These are phyloP conservation scores for Plagodis dolabraria DNA, from an alignment of 2,888 invertebrate species.

Conservation along the genomic window DNA sequence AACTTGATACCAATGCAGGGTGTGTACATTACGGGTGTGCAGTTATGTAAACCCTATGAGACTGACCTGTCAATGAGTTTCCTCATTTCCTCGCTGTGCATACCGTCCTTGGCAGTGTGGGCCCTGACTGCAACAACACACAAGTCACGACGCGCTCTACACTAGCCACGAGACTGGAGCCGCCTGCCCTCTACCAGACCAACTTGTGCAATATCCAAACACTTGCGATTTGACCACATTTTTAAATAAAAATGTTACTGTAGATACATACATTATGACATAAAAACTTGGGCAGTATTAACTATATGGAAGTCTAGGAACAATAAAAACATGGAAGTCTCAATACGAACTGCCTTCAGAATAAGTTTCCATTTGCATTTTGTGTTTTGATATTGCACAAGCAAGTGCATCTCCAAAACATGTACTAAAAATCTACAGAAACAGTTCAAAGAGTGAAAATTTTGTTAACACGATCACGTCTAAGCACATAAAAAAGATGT, in stretches of 20 bases:
- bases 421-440: slow-evolving; percentile 75
- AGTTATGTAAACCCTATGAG: slow-evolving; percentile 54
- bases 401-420: slow-evolving; percentile 58
- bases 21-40: slow-evolving; percentile 32
- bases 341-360: too few relatives aligned
- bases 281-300: too few relatives aligned
- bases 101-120: slow-evolving; percentile 93
- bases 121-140: slow-evolving; percentile 87
- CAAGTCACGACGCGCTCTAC: slow-evolving; percentile 81
- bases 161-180: slow-evolving; percentile 71
- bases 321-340: too few relatives aligned
- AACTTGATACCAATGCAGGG: not conserved
- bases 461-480: slow-evolving; percentile 80
- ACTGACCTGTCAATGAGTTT: slow-evolving; percentile 99
- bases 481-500: slow-evolving; percentile 65
- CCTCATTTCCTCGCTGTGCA: slow-evolving; percentile 98
- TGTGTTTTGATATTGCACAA: slow-evolving; percentile 54
- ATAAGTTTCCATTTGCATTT: too few relatives aligned
- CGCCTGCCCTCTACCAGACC: slow-evolving; percentile 63
- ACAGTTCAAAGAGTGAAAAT: slow-evolving; percentile 62
- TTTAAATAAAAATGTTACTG: too few relatives aligned
- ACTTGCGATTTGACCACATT: not conserved
- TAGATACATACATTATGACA: too few relatives aligned
- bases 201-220: slow-evolving; percentile 56
- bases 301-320: too few relatives aligned